A percentile compares a stretch with the other conserved stretches of the same genome.
These are phyloP conservation scores for Drosophila hamatofila DNA, from an alignment of 2,888 invertebrate genomes.

Conservation along the genomic window DNA sequence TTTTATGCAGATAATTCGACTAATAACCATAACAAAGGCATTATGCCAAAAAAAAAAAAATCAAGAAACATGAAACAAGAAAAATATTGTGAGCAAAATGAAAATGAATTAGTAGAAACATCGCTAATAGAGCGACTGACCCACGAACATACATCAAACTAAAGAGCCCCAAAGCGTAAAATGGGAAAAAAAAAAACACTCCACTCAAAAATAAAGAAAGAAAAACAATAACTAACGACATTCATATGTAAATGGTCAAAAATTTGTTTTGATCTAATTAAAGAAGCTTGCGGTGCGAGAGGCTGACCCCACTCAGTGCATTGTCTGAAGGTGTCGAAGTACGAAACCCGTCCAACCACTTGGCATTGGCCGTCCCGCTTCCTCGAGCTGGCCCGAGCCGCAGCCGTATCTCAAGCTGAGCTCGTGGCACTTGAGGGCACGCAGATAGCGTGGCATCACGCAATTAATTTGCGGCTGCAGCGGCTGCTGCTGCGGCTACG, in stretches of 20 bases:
- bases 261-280: constrained; percentile 71
- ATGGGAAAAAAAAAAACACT: constrained; percentile 3
- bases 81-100: constrained; percentile 20
- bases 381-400: neutral
- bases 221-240: constrained; percentile 35
- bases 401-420: constrained; percentile 12
- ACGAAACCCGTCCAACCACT: constrained; percentile 69
- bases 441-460: constrained; percentile 49
- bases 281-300: constrained; percentile 51
- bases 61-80: neutral
- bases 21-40: constrained; percentile 48
- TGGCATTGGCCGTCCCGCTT: constrained; percentile 66
- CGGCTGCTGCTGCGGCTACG: no score
- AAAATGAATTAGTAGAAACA: constrained; percentile 14
- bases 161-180: constrained; percentile 13
- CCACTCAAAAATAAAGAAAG: constrained; percentile 4
- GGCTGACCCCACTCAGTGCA: constrained; percentile 49
- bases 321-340: constrained; percentile 42
- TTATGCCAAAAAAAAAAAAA: constrained; percentile 13
- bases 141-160: constrained; percentile 69
- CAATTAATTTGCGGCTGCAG: constrained; percentile 68
- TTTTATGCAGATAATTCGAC: constrained; percentile 42
- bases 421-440: constrained; percentile 58
- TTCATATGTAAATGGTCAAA: constrained; percentile 64
- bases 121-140: constrained; percentile 58